Conservation (phyloP, 1,140 invertebrate genomes). For the Ridgeia piscesae region DNA sequence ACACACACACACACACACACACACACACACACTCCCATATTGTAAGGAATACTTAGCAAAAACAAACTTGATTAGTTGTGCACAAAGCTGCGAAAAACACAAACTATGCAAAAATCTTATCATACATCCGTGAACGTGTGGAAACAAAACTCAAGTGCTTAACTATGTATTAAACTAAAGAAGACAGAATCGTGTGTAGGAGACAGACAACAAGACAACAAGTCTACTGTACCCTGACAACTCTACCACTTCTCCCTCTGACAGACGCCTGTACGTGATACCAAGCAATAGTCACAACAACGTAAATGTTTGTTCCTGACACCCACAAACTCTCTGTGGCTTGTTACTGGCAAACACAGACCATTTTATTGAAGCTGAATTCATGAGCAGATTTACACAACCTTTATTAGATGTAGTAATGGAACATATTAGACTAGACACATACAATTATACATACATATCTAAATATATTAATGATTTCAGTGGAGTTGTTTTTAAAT, state of each 20-base stretch:
- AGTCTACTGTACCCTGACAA: neutral
- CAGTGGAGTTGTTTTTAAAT: neutral
- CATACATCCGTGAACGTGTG: neutral
- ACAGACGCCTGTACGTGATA: neutral
- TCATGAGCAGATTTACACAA: neutral
- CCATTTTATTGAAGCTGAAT: neutral
- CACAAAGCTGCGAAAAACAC: neutral
- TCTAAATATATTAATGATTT: neutral
- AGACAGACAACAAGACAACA: no score
- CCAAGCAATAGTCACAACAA: neutral
- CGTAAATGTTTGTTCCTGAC: neutral
- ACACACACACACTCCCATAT: neutral
- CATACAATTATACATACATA: neutral
- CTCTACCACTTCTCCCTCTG: neutral
- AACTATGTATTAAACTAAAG: neutral
- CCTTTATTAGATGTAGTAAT: neutral
- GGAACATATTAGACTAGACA: neutral
- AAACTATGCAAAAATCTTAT: neutral
- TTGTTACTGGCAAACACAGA: neutral
- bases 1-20: neutral
- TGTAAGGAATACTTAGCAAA: neutral
- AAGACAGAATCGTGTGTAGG: neutral
- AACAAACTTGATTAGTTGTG: neutral
- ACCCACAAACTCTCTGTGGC: neutral
- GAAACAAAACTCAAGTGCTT: neutral